phyloP scores from a whole-genome alignment of 2,113 vertebrate species.

The Cottus gobio region DNA sequence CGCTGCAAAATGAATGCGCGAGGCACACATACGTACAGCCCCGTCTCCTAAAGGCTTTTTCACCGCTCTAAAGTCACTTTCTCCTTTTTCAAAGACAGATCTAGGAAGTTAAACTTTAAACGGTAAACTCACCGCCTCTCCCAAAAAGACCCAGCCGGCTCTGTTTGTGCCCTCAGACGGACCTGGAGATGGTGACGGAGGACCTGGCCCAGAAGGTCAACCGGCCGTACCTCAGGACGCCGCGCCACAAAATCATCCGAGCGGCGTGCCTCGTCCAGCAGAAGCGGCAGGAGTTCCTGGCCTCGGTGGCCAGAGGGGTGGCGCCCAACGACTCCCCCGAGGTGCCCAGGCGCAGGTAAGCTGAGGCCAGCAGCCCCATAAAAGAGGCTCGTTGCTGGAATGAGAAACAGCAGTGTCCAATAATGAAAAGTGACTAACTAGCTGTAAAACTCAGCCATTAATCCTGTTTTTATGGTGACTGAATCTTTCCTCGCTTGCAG shows the following conservation, averaged over 20 bases:
- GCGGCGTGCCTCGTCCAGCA: slow-evolving; percentile 97
- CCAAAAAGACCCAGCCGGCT: slow-evolving; percentile 13
- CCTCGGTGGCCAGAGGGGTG: slow-evolving; percentile 95
- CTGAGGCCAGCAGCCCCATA: not conserved
- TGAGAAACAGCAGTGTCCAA: not conserved
- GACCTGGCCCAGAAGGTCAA: slow-evolving; percentile 99
- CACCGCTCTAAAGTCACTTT: slow-evolving; percentile 14
- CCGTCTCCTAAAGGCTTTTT: slow-evolving; percentile 10
- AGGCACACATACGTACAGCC: not conserved
- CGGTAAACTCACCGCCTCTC: not conserved
- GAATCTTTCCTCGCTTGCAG: slow-evolving; percentile 77
- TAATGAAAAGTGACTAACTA: slow-evolving; percentile 3
- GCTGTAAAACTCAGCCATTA: not conserved
- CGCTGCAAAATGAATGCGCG: not conserved
- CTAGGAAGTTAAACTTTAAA: not conserved
- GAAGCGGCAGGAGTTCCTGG: slow-evolving; percentile 97
- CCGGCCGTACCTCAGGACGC: slow-evolving; percentile 97
- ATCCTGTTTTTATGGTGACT: not conserved
- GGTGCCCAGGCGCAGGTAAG: slow-evolving; percentile 93
- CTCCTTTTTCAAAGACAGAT: slow-evolving; percentile 13
- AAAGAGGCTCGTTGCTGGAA: not conserved
- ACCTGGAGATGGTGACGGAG: slow-evolving; percentile 99
- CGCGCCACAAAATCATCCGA: slow-evolving; percentile 97
- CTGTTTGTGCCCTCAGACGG: slow-evolving; percentile 86
- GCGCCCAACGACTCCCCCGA: slow-evolving; percentile 98